Base-by-base conservation (phyloP, 2,888 invertebrate genomes). In the Idaea straminata region DNA sequence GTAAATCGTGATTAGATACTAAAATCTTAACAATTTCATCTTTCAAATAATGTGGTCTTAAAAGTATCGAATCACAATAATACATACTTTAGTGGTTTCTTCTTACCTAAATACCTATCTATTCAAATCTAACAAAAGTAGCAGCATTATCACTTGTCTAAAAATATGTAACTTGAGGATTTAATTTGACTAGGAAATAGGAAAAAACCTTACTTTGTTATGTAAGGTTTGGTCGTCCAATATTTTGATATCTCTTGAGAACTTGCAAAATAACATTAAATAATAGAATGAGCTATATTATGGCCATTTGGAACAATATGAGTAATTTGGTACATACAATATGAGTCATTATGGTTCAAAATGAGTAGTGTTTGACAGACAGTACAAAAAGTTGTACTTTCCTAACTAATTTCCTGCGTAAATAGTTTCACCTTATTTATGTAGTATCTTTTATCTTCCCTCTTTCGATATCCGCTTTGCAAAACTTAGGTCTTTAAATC, bases 51-150 rank as follows among this genome's bases (percentile, higher is more conserved):
- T 47, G 35, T 59, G 13, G 62, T 35, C 36, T 36, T 61, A 61
- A 35, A 16, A 57, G 47, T 62, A 57, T 16, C 15, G 38, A 62
- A 47, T 35, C 15, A 35, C 16, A 59, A 47, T 59, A 60, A 62
- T 58, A 58, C n/a, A n/a, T 36, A 64, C 57, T 34, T 61, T 61
- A 57, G 34, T 64, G 35, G 57, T 61, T 62, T 57, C 57, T 63
- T 62, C 60, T 58, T 63, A 61, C n/a, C 35, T 60, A 62, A 15
- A 25, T 25, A 25, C 25, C 61, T 36, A 62, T 58, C 61, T 65
- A 67, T 59, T 68, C 63, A 65, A 65, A 63, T 62, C 63, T 65
- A 63, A 63, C 35, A 58, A 63, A 64, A 67, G 47, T 47, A 47
- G 47, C 5, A 47, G 36, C 36, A 5, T 36, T 47, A 10, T 10